phyloP scores from a whole-genome alignment of 2,113 vertebrate species.

The Podarcis cretensis region DNA sequence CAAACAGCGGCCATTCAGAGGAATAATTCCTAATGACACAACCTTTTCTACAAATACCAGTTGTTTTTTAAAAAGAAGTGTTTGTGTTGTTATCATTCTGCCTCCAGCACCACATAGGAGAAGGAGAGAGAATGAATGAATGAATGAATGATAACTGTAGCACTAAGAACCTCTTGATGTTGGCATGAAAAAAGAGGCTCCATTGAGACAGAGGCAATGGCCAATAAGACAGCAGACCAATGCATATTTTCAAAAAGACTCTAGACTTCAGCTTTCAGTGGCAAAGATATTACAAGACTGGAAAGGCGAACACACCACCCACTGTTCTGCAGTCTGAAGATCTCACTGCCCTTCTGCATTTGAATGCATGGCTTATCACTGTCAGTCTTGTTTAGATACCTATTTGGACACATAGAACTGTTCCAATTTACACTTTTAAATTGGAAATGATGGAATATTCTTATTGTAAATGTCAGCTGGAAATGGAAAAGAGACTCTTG shows the following conservation, averaged over 20 bases:
- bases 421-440: too few species aligned
- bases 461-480: too few species aligned
- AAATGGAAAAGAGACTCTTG: background rate
- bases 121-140: too few species aligned
- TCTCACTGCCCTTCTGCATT: too few species aligned
- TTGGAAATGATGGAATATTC: too few species aligned
- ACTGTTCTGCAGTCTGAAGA: too few species aligned
- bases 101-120: accelerated
- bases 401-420: too few species aligned
- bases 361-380: too few species aligned
- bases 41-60: background rate
- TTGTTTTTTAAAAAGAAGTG: background rate
- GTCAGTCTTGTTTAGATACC: too few species aligned
- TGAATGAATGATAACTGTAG: background rate
- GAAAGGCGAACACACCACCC: too few species aligned
- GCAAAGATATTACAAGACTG: too few species aligned
- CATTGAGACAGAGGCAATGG: background rate
- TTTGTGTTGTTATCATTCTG: background rate
- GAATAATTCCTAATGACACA: background rate
- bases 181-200: background rate
- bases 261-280: background rate
- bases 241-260: background rate
- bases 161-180: background rate
- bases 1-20: background rate
- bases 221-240: background rate